These are phyloP conservation scores for Julus scanicus DNA, from an alignment of 2,888 invertebrate genomes.

Conservation along the genomic window DNA sequence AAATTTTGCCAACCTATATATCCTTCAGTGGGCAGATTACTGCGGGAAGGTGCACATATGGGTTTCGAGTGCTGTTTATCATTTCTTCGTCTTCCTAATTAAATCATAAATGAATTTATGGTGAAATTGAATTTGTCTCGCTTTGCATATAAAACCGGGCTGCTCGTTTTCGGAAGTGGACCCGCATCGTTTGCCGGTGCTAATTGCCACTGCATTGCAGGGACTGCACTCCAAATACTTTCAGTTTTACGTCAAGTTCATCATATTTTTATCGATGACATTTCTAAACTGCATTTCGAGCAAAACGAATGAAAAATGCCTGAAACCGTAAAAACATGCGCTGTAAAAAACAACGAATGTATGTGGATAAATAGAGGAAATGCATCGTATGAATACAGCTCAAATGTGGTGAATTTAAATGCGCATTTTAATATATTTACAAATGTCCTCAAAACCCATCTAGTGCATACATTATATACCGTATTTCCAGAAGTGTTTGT, in stretches of 20 bases:
- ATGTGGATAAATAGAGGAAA: no score
- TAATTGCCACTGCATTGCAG: constrained; percentile 41
- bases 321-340: no score
- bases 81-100: constrained; percentile 32
- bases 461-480: no score
- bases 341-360: no score
- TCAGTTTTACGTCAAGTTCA: neutral
- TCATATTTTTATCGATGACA: neutral
- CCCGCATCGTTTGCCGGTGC: neutral
- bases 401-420: no score
- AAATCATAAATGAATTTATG: constrained; percentile 40
- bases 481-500: no score
- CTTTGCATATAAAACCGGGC: neutral
- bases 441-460: no score
- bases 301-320: no score
- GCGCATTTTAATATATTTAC: no score
- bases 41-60: neutral
- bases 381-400: no score
- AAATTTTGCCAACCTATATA: neutral
- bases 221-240: neutral
- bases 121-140: neutral
- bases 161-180: neutral
- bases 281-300: neutral
- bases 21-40: neutral
- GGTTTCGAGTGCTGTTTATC: constrained; percentile 34